These are phyloP conservation scores for Alligator mississippiensis DNA, from an alignment of 2,113 vertebrate genomes.

Conservation along the genomic window DNA sequence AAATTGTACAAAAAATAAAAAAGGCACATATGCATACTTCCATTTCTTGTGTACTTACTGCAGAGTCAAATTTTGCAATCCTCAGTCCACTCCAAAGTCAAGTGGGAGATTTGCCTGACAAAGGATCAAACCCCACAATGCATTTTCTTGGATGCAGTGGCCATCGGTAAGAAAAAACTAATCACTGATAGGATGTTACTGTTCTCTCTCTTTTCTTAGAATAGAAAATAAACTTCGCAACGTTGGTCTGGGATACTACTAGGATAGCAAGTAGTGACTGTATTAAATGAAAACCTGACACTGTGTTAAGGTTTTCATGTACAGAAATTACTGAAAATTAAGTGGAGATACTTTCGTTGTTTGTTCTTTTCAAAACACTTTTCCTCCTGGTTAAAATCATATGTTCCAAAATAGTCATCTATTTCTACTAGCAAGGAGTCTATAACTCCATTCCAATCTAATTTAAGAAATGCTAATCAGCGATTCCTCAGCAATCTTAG, in stretches of 20 bases:
- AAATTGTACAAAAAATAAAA: not conserved
- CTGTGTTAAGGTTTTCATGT: not conserved
- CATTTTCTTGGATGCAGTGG: not conserved
- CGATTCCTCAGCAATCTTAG: not conserved
- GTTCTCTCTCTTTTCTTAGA: accelerated
- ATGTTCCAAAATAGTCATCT: not conserved
- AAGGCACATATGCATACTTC: not conserved
- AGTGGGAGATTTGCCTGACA: not conserved
- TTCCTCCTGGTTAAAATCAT: not conserved
- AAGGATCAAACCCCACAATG: not conserved
- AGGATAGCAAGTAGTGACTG: not conserved
- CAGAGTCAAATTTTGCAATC: accelerated
- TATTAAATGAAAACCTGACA: not conserved
- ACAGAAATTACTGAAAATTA: not conserved
- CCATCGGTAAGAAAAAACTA: not conserved
- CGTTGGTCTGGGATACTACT: not conserved
- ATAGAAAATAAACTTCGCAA: not conserved
- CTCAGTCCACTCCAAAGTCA: not conserved
- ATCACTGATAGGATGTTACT: not conserved
- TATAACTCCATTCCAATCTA: not conserved
- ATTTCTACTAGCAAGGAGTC: not conserved
- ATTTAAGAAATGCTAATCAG: not conserved
- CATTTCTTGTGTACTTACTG: not conserved
- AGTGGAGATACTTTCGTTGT: not conserved
- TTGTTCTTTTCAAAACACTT: no score